Percentiles rank a stretch among this genome's conserved stretches.
Evolutionary conservation across 2,888 invertebrate species (phyloP).

Genomic region (Clistopyga incitator): DNA sequence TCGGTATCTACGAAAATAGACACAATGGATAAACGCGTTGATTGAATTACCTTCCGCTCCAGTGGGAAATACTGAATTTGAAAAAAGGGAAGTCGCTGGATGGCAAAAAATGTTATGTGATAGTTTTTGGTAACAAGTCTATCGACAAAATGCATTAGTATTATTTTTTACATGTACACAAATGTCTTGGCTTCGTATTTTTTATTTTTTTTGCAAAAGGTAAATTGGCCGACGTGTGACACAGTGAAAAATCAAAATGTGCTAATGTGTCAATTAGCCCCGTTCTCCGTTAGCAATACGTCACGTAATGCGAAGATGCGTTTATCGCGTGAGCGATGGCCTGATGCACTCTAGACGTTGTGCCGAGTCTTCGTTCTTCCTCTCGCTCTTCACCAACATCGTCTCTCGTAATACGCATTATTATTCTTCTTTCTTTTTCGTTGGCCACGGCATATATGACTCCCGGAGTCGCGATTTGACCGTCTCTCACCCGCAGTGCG

Average conservation of each 20-base stretch:
- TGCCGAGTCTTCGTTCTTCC: slow-evolving; percentile 52
- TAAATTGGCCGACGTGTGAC: not conserved
- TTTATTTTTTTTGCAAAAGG: not conserved
- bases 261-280: not conserved
- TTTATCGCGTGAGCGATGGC: slow-evolving; percentile 71
- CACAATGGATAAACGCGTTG: no score
- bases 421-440: slow-evolving; percentile 59
- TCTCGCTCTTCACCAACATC: slow-evolving; percentile 32
- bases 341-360: slow-evolving; percentile 58
- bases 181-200: not conserved
- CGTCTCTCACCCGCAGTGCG: slow-evolving; percentile 63
- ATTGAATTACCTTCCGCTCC: no score
- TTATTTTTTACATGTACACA: not conserved
- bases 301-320: slow-evolving; percentile 68
- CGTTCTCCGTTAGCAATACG: slow-evolving; percentile 63
- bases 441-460: slow-evolving; percentile 32
- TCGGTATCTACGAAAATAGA: no score
- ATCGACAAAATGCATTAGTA: not conserved
- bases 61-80: no score
- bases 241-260: not conserved
- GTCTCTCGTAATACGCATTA: slow-evolving; percentile 58
- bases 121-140: not conserved
- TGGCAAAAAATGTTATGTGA: no score
- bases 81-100: no score
- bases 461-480: slow-evolving; percentile 49